Conservation (phyloP, 1,140 invertebrate species). For the Probaryconus sp. region DNA sequence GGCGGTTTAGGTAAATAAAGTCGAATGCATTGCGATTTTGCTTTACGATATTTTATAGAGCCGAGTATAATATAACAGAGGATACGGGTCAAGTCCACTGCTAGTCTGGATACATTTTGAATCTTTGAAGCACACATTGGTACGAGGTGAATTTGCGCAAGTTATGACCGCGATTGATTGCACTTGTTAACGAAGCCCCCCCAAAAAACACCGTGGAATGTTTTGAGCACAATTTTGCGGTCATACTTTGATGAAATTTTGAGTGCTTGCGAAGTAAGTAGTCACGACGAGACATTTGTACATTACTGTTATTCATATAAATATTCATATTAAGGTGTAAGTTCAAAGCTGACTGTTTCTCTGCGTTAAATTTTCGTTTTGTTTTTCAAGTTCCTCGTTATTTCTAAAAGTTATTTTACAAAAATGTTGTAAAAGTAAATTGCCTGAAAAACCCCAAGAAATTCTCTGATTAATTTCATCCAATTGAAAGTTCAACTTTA, state of each 20-base stretch:
- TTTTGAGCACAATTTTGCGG: neutral
- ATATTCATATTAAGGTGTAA: slow-evolving; percentile 3
- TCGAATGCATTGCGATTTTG: slow-evolving; percentile 43
- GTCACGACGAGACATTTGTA: slow-evolving; percentile 27
- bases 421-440: no score
- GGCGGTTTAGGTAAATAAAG: slow-evolving; percentile 24
- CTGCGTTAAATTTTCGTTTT: no score
- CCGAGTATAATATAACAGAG: slow-evolving; percentile 20
- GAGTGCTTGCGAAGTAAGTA: neutral
- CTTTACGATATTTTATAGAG: slow-evolving; percentile 44
- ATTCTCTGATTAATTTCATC: no score
- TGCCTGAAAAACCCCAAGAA: no score
- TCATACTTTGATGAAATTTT: slow-evolving; percentile 5
- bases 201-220: no score
- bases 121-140: neutral
- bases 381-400: no score
- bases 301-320: slow-evolving; percentile 21
- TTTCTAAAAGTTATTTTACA: no score
- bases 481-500: no score
- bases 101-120: slow-evolving; percentile 27
- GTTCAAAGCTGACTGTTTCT: slow-evolving; percentile 12
- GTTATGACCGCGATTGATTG: slow-evolving; percentile 11
- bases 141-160: neutral
- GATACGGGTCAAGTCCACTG: slow-evolving; percentile 41
- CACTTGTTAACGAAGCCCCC: neutral